phyloP scores from a whole-genome alignment of 2,888 invertebrate species.

The Agrochola litura region DNA sequence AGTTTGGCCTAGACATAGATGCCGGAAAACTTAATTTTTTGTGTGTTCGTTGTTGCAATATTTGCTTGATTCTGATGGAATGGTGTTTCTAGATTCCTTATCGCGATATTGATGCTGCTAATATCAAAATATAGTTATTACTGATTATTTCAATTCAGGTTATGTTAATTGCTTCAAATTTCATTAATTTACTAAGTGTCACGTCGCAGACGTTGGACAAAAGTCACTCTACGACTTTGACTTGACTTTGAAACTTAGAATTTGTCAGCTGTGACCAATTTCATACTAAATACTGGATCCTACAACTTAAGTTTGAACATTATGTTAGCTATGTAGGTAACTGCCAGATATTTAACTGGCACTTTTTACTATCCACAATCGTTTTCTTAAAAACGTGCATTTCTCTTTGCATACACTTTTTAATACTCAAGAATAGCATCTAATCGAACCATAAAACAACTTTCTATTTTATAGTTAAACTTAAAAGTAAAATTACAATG shows the following conservation, averaged over 20 bases:
- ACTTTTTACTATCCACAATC: neutral
- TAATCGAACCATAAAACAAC: conserved; percentile 48
- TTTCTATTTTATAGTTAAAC: conserved; percentile 54
- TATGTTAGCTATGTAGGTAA: neutral
- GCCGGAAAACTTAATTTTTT: neutral
- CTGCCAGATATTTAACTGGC: neutral
- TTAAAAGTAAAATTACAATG: conserved; percentile 47
- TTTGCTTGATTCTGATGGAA: conserved; percentile 17
- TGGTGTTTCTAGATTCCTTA: neutral
- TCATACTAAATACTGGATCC: neutral
- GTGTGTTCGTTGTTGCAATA: conserved; percentile 4
- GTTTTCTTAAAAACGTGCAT: conserved; percentile 10
- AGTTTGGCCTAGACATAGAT: conserved; percentile 38
- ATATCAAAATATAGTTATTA: neutral
- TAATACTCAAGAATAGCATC: conserved; percentile 6
- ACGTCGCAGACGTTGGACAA: neutral
- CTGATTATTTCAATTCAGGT: neutral
- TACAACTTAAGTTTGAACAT: neutral
- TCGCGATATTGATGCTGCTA: neutral
- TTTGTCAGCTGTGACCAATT: neutral
- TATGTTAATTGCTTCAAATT: neutral
- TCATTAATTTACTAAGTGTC: neutral
- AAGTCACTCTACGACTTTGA: neutral
- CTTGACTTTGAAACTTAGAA: neutral
- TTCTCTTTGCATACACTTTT: conserved; percentile 33